Evolutionary conservation across 1,140 invertebrate species (phyloP).

Genomic region (Pseudomyrmex pallidus): DNA sequence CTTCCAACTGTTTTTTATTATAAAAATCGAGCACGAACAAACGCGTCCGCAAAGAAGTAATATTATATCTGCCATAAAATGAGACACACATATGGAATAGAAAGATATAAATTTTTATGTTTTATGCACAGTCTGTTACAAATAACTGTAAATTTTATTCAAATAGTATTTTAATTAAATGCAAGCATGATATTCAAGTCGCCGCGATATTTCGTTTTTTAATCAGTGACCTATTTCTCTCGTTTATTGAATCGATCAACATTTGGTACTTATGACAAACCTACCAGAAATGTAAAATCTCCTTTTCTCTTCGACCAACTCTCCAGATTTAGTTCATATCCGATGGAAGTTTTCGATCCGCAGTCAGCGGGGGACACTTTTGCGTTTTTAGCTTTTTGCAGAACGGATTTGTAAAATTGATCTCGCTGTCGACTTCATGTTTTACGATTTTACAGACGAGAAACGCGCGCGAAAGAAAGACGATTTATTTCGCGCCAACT

Average conservation of each 20-base stretch:
- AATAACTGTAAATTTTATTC: background rate
- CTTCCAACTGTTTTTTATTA: background rate
- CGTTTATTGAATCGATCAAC: slow-evolving; percentile 1
- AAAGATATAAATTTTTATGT: background rate
- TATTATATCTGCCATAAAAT: background rate
- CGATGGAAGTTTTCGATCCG: slow-evolving; percentile 26
- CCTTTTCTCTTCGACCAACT: background rate
- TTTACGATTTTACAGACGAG: slow-evolving; percentile 65
- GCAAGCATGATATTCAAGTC: slow-evolving; percentile 3
- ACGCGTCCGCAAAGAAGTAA: background rate
- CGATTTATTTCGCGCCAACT: slow-evolving; percentile 69
- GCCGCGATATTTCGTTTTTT: background rate
- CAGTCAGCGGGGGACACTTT: slow-evolving; percentile 17
- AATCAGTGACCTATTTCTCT: background rate
- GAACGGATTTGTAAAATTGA: slow-evolving; percentile 72
- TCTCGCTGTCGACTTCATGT: slow-evolving; percentile 66
- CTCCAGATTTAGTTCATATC: slow-evolving; percentile 7
- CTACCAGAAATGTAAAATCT: slow-evolving; percentile 3
- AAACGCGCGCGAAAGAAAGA: slow-evolving; percentile 50
- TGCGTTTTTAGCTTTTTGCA: slow-evolving; percentile 59
- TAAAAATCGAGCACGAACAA: background rate
- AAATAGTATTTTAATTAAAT: background rate
- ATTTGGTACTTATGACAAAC: background rate
- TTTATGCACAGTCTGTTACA: background rate
- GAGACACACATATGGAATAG: too few relatives aligned